These are phyloP conservation scores for Loxodonta africana DNA, from an alignment of 2,113 vertebrate species.

Conservation along the genomic window DNA sequence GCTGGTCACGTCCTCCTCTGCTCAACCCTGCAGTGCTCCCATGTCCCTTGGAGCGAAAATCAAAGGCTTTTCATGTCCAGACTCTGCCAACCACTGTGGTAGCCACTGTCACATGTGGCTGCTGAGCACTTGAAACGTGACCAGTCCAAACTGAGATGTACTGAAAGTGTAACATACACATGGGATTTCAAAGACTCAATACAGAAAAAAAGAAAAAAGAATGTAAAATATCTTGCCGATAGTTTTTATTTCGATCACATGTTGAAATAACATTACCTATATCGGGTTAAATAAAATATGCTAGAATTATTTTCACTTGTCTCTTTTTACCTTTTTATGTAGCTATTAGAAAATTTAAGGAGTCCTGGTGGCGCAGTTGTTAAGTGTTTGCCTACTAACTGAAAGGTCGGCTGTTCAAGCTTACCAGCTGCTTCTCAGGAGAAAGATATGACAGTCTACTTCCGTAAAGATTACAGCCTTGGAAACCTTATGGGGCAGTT, in stretches of 20 bases:
- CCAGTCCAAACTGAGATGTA: background rate
- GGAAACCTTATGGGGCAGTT: too few relatives aligned
- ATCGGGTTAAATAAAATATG: background rate
- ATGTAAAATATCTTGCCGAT: background rate
- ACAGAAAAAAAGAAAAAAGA: background rate
- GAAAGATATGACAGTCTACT: too few relatives aligned
- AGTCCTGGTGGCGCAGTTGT: too few relatives aligned
- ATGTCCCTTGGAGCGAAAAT: too few relatives aligned
- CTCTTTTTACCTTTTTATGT: background rate
- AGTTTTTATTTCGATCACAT: background rate
- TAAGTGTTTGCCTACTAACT: too few relatives aligned
- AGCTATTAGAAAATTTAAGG: too few relatives aligned
- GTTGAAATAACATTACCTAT: constrained; percentile 23
- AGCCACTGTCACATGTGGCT: background rate
- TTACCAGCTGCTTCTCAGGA: too few relatives aligned
- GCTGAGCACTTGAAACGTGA: background rate
- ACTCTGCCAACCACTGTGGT: rapidly evolving
- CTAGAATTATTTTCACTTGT: background rate
- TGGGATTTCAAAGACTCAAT: background rate
- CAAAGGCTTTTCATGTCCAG: background rate
- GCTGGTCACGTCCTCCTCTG: rapidly evolving
- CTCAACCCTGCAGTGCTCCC: background rate
- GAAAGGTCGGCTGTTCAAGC: too few relatives aligned
- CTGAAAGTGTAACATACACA: rapidly evolving
- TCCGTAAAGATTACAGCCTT: too few relatives aligned